phyloP scores from a whole-genome alignment of 2,888 invertebrate species.

The Entomobrya proxima region DNA sequence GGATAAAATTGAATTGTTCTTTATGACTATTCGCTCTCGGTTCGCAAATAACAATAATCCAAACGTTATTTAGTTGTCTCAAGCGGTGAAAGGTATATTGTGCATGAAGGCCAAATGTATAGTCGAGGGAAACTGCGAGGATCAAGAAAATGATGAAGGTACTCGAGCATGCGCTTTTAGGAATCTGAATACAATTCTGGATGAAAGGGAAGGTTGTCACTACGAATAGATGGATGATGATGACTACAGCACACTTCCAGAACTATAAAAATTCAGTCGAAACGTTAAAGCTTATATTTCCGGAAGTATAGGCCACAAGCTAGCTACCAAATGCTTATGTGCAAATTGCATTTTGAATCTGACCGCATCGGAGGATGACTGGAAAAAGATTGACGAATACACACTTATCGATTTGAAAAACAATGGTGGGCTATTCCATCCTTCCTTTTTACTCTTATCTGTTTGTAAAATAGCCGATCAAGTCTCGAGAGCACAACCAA shows the following conservation, averaged over 20 bases:
- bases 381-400: neutral
- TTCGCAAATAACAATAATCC: neutral
- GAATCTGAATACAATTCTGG: neutral
- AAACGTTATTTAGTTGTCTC: neutral
- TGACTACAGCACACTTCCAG: too few relatives aligned
- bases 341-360: neutral
- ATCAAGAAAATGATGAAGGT: neutral
- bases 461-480: neutral
- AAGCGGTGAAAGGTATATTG: neutral
- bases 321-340: neutral
- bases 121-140: neutral
- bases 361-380: neutral
- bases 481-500: too few relatives aligned
- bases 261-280: neutral
- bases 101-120: neutral
- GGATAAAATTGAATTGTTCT: neutral
- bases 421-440: neutral
- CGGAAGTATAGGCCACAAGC: neutral
- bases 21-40: neutral
- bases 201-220: neutral
- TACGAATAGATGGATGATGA: neutral
- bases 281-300: neutral
- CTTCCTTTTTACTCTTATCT: neutral
- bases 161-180: neutral
- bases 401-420: neutral